A percentile compares a stretch with the other conserved stretches of the same genome.
phyloP scores from a whole-genome alignment of 2,888 invertebrate genomes.

The Protophormia terraenovae region DNA sequence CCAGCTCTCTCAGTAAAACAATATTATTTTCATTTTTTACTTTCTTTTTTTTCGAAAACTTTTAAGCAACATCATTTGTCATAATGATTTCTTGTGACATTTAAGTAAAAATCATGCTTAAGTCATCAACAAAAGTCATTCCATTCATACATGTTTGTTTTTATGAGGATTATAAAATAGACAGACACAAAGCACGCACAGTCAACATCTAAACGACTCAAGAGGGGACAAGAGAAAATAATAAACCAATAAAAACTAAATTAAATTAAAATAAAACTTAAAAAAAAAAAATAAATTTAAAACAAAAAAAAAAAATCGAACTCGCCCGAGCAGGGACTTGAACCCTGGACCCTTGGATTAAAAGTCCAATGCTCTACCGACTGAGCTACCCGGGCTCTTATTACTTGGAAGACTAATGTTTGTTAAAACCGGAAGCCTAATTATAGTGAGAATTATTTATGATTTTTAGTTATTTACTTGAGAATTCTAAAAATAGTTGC shows the following conservation, averaged over 20 bases:
- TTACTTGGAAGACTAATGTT: fast-evolving
- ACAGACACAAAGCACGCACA: neutral
- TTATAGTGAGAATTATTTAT: neutral
- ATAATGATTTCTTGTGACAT: slow-evolving; percentile 66
- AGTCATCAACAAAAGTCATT: slow-evolving; percentile 55
- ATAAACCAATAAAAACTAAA: neutral
- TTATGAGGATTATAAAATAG: slow-evolving; percentile 33
- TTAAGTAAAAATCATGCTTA: slow-evolving; percentile 62
- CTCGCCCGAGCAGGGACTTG: slow-evolving; percentile 77
- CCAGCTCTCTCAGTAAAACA: slow-evolving; percentile 1
- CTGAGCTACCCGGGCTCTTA: slow-evolving; percentile 74
- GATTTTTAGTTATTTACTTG: neutral
- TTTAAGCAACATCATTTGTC: slow-evolving; percentile 65
- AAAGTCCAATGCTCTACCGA: slow-evolving; percentile 77
- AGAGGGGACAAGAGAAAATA: neutral
- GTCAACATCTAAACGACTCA: neutral
- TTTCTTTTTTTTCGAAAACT: slow-evolving; percentile 13
- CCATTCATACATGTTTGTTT: slow-evolving; percentile 28
- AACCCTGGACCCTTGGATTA: slow-evolving; percentile 78
- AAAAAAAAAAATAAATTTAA: slow-evolving; percentile 8
- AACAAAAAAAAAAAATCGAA: slow-evolving; percentile 62
- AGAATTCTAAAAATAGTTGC: neutral
- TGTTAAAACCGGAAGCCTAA: neutral
- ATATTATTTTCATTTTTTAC: neutral
- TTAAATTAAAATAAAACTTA: neutral